A percentile compares a stretch with the other conserved stretches of the same genome.
These are phyloP conservation scores for Armadillidium nasatum DNA, from an alignment of 1,140 invertebrate species.

Conservation along the genomic window DNA sequence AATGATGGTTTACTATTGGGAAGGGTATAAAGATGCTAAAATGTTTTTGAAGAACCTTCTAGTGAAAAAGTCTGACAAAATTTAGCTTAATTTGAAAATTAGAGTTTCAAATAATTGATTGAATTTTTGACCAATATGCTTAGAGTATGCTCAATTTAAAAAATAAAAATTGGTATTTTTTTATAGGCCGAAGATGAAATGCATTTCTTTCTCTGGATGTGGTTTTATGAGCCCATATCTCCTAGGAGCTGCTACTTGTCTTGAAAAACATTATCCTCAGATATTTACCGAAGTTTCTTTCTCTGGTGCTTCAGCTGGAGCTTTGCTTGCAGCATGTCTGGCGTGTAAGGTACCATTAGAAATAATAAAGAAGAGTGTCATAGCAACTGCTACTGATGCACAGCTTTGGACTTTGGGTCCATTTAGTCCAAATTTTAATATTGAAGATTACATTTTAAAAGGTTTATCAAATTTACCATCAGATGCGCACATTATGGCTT, in stretches of 20 bases:
- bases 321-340: slow-evolving; percentile 35
- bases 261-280: slow-evolving; percentile 27
- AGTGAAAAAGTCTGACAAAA: background rate
- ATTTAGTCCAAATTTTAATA: slow-evolving; percentile 89
- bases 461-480: slow-evolving; percentile 75
- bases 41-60: background rate
- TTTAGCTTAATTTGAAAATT: background rate
- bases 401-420: slow-evolving; percentile 79
- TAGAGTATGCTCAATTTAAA: background rate
- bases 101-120: no score
- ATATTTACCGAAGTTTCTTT: slow-evolving; percentile 23
- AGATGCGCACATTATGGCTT: slow-evolving; percentile 84
- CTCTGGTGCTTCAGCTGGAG: slow-evolving; percentile 37
- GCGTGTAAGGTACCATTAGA: slow-evolving; percentile 30
- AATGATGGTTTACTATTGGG: background rate
- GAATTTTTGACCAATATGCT: no score
- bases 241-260: slow-evolving; percentile 36
- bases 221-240: slow-evolving; percentile 39
- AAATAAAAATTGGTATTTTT: background rate
- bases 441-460: slow-evolving; percentile 79
- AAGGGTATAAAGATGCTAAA: slow-evolving; percentile 9
- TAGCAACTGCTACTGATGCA: slow-evolving; percentile 79
- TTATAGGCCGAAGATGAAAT: background rate
- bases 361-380: slow-evolving; percentile 71
- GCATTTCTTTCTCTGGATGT: slow-evolving; percentile 37